phyloP scores from a whole-genome alignment of 2,888 invertebrate genomes.

The Noctua janthe region DNA sequence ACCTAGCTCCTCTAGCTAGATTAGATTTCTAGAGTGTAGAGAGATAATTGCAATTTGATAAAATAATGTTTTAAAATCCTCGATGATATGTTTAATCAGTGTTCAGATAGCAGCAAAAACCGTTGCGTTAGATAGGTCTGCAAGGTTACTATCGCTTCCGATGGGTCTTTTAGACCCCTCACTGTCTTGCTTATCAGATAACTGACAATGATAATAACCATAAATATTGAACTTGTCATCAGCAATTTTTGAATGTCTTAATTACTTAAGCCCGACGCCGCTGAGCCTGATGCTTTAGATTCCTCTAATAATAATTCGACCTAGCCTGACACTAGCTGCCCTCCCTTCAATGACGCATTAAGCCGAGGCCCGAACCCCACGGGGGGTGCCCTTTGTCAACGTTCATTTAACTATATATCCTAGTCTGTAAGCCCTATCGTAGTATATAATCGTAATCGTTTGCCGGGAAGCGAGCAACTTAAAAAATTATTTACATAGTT shows the following conservation, averaged over 20 bases:
- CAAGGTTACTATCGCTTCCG: not conserved
- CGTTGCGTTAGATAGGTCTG: not conserved
- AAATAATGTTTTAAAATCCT: not conserved
- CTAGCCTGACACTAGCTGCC: too few species aligned
- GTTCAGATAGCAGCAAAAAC: not conserved
- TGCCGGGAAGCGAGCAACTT: too few species aligned
- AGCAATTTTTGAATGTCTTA: not conserved
- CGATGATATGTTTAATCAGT: not conserved
- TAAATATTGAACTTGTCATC: not conserved
- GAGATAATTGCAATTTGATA: constrained; percentile 20
- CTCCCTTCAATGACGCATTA: too few species aligned
- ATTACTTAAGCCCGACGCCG: too few species aligned
- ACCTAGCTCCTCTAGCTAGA: not conserved
- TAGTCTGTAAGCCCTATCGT: too few species aligned
- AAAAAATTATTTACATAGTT: too few species aligned
- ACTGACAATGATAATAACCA: not conserved
- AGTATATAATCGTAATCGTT: too few species aligned
- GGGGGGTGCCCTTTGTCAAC: too few species aligned
- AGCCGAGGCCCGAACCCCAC: too few species aligned
- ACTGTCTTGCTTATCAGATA: not conserved
- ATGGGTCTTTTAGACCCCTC: not conserved
- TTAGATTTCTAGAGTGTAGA: constrained; percentile 21
- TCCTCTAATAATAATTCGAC: too few species aligned
- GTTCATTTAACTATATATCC: too few species aligned
- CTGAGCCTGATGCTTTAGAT: too few species aligned